Evolutionary conservation across 2,888 invertebrate species (phyloP).

Genomic region (Piscicola geometra): DNA sequence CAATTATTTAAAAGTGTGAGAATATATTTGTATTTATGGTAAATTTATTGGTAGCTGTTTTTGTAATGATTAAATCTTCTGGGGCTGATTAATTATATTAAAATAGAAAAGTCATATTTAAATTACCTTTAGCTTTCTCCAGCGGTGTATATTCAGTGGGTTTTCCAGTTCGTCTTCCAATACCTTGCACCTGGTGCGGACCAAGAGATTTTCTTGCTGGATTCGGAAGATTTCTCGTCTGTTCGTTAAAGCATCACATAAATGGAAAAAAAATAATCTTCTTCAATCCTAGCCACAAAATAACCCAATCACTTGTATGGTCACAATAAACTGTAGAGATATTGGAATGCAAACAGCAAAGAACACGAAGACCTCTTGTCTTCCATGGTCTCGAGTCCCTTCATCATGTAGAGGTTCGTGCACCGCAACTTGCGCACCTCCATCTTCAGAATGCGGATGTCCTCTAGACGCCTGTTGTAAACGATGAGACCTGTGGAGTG

Average conservation of each 20-base stretch:
- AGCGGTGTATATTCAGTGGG: constrained; percentile 83
- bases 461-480: constrained; percentile 74
- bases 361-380: constrained; percentile 64
- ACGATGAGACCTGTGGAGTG: constrained; percentile 52
- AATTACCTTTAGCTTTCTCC: constrained; percentile 75
- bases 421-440: constrained; percentile 67
- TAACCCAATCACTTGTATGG: too few species aligned
- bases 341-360: background rate
- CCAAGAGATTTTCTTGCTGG: constrained; percentile 74
- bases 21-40: background rate
- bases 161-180: constrained; percentile 81
- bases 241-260: too few species aligned
- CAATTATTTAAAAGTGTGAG: too few species aligned
- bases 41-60: background rate
- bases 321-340: too few species aligned
- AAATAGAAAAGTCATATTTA: background rate
- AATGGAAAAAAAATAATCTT: too few species aligned
- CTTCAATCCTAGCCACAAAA: too few species aligned
- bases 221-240: constrained; percentile 73
- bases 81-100: background rate
- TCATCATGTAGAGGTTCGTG: constrained; percentile 55
- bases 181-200: constrained; percentile 76
- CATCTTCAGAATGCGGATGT: constrained; percentile 75
- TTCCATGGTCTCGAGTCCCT: constrained; percentile 68
- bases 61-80: background rate